Evolutionary conservation across 2,113 vertebrate genomes (phyloP).

Genomic region (Anser cygnoides): DNA sequence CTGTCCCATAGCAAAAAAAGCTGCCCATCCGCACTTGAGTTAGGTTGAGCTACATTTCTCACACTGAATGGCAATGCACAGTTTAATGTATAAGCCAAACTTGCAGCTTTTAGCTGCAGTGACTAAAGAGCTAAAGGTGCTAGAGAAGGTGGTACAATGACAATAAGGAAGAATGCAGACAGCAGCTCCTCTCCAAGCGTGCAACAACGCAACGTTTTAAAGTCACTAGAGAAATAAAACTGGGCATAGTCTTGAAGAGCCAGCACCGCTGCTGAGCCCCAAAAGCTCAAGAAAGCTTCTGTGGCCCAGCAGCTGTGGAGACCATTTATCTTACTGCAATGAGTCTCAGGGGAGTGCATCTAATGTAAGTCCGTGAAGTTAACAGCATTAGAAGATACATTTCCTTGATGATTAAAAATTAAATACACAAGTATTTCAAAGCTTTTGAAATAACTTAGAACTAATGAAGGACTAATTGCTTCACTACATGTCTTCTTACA

Average conservation of each 20-base stretch:
- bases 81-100: neutral
- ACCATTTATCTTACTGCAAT: neutral
- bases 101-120: neutral
- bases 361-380: slow-evolving; percentile 59
- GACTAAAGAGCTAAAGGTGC: neutral
- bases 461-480: slow-evolving; percentile 81
- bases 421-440: slow-evolving; percentile 75
- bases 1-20: neutral
- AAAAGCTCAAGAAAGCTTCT: neutral
- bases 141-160: fast-evolving
- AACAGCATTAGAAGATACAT: slow-evolving; percentile 61
- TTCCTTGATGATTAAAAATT: slow-evolving; percentile 77
- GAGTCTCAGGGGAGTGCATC: neutral
- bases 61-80: neutral
- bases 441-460: slow-evolving; percentile 73
- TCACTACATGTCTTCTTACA: slow-evolving; percentile 72
- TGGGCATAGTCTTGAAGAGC: neutral
- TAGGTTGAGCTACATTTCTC: neutral
- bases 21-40: neutral
- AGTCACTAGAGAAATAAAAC: neutral
- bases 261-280: neutral
- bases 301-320: neutral
- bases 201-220: neutral
- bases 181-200: neutral
- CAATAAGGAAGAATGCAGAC: neutral